Percentiles rank a stretch among this genome's conserved stretches.
Evolutionary conservation across 2,797 vertebrate genomes (phyloP).

Genomic region (Miopithecus talapoin): DNA sequence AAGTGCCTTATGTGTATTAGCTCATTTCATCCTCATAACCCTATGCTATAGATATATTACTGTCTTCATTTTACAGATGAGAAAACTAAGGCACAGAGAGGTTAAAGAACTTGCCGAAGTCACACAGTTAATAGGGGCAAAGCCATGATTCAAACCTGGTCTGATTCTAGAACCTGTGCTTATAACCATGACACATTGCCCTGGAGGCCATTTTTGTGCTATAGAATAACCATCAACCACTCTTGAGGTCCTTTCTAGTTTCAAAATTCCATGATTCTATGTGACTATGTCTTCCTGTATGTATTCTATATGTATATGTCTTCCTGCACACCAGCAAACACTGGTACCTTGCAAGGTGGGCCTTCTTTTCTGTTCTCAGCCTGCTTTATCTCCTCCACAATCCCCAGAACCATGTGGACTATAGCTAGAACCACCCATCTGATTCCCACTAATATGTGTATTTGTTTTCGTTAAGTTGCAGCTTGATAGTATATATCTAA

Average conservation of each 20-base stretch:
- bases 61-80: background rate
- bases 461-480: background rate
- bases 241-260: background rate
- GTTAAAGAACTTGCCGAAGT: background rate
- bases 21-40: background rate
- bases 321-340: too few species aligned
- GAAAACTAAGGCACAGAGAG: background rate
- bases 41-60: background rate
- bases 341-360: background rate
- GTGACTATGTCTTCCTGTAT: background rate
- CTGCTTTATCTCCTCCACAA: background rate
- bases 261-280: background rate
- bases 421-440: background rate
- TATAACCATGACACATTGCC: background rate
- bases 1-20: background rate
- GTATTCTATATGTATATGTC: background rate
- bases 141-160: background rate
- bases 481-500: background rate
- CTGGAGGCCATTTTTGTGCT: background rate
- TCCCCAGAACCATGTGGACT: too few species aligned
- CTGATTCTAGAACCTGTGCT: background rate
- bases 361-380: background rate
- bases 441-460: background rate
- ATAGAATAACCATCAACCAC: background rate
- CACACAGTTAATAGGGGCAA: background rate